Conservation (phyloP, 1,140 invertebrate species). For the Gonatopus flavifemur region DNA sequence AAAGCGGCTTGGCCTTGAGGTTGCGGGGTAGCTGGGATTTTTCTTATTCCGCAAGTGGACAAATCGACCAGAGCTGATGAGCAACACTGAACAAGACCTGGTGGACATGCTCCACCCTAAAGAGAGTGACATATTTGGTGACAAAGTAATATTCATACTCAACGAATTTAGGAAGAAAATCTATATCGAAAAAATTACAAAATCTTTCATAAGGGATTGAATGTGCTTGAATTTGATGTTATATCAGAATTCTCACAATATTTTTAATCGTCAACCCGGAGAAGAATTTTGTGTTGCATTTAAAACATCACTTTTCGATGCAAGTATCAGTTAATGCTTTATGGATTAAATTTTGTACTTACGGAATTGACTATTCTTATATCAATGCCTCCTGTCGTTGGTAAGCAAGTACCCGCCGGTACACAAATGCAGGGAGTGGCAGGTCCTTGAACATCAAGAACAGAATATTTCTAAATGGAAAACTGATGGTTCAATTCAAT, state of each 20-base stretch:
- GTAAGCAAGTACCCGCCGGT: slow-evolving; percentile 36
- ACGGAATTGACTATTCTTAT: slow-evolving; percentile 65
- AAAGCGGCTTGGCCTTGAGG: slow-evolving; percentile 58
- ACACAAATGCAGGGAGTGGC: slow-evolving; percentile 52
- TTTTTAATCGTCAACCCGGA: not conserved
- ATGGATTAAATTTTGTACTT: slow-evolving; percentile 27
- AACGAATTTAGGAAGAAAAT: not conserved
- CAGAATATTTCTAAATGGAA: too few relatives aligned
- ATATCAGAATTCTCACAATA: not conserved
- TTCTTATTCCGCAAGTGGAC: slow-evolving; percentile 45
- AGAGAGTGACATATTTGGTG: not conserved
- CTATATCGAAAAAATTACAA: slow-evolving; percentile 5
- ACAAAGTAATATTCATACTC: not conserved
- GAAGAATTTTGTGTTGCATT: not conserved
- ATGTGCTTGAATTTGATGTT: slow-evolving; percentile 1
- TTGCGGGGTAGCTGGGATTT: slow-evolving; percentile 42
- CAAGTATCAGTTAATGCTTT: not conserved
- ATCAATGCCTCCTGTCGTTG: slow-evolving; percentile 59
- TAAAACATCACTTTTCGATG: not conserved
- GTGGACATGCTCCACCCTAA: slow-evolving; percentile 36
- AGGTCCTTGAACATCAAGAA: too few relatives aligned
- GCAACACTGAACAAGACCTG: slow-evolving; percentile 58
- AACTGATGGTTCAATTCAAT: too few relatives aligned
- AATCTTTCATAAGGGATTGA: not conserved
- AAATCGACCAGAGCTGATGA: slow-evolving; percentile 14